Evolutionary conservation across 2,888 invertebrate species (phyloP).

Genomic region (Acrobasis suavella): DNA sequence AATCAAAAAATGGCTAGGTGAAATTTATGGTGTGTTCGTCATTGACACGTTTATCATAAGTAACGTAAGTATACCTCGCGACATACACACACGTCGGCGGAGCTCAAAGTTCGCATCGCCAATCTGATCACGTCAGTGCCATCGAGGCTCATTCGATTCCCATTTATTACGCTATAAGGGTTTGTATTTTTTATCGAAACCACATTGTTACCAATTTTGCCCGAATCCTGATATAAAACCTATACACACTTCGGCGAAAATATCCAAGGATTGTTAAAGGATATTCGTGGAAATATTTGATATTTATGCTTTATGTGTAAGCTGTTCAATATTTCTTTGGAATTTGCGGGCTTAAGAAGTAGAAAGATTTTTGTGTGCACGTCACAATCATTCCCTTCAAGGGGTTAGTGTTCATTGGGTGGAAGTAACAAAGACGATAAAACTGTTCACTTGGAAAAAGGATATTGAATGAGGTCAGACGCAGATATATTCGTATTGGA

Average conservation of each 20-base stretch:
- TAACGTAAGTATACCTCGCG: not conserved
- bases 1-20: not conserved
- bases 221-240: slow-evolving; percentile 31
- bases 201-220: slow-evolving; percentile 32
- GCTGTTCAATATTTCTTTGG: slow-evolving; percentile 37
- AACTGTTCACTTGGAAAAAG: slow-evolving; percentile 79
- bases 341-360: slow-evolving; percentile 48
- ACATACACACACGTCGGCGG: slow-evolving; percentile 36
- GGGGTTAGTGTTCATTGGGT: slow-evolving; percentile 77
- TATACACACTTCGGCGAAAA: slow-evolving; percentile 16
- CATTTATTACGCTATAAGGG: slow-evolving; percentile 58
- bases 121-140: slow-evolving; percentile 58
- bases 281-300: slow-evolving; percentile 20
- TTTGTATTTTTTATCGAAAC: slow-evolving; percentile 44
- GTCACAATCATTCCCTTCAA: slow-evolving; percentile 71
- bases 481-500: slow-evolving; percentile 71
- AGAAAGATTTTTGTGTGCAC: slow-evolving; percentile 63
- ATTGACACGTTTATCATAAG: too few relatives aligned
- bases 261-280: slow-evolving; percentile 15
- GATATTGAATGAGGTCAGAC: slow-evolving; percentile 79
- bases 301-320: slow-evolving; percentile 31
- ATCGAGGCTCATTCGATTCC: slow-evolving; percentile 57
- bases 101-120: slow-evolving; percentile 49
- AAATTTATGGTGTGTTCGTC: too few relatives aligned
- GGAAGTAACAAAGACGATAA: slow-evolving; percentile 80